Evolutionary conservation across 2,797 vertebrate genomes (phyloP).

Genomic region (Chelon auratus): DNA sequence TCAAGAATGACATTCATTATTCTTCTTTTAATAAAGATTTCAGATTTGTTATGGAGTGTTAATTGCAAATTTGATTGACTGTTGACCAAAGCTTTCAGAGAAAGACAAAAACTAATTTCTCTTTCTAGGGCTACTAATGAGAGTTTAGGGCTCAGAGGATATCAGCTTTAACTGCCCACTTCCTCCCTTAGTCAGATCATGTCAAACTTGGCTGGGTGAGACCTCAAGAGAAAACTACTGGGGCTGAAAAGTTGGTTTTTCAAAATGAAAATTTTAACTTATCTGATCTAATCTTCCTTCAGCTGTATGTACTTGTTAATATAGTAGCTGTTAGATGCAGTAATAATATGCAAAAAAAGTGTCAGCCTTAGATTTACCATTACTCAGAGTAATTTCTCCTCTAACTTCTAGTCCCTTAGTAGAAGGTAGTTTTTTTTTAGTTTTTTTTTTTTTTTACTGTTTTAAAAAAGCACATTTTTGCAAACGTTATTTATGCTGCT

Average conservation of each 20-base stretch:
- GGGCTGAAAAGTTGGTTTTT: background rate
- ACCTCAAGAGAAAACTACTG: background rate
- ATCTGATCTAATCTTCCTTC: constrained; percentile 1
- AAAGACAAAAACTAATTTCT: background rate
- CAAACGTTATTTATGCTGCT: background rate
- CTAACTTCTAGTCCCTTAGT: background rate
- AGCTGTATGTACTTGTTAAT: background rate
- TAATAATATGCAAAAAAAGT: constrained; percentile 5
- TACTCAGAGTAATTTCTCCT: background rate
- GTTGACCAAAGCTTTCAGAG: background rate
- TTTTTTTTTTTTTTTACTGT: background rate
- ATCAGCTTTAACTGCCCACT: background rate
- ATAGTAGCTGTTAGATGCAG: constrained; percentile 3
- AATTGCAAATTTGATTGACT: constrained; percentile 12
- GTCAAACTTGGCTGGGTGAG: background rate
- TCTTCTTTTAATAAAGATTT: constrained; percentile 5
- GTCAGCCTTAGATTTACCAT: constrained; percentile 8
- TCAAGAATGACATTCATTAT: constrained; percentile 4
- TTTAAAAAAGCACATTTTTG: background rate
- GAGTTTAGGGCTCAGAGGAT: background rate
- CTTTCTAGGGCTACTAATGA: background rate
- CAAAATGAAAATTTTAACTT: constrained; percentile 12
- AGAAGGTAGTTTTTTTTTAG: background rate
- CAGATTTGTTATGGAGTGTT: constrained; percentile 1
- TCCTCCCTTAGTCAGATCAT: constrained; percentile 16